Conservation (phyloP, 2,888 invertebrate species). For the Cheilosia pagana region DNA sequence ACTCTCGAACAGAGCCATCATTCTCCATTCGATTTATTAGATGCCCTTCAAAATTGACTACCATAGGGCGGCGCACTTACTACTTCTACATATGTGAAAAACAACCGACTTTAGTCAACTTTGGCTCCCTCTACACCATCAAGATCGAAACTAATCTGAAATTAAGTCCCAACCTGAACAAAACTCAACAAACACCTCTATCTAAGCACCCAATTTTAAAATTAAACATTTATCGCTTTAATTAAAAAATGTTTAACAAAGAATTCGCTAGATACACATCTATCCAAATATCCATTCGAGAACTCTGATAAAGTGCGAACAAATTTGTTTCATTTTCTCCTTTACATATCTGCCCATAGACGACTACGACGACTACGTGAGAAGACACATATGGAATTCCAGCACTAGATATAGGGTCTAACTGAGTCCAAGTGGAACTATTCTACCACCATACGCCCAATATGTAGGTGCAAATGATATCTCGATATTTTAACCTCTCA, state of each 20-base stretch:
- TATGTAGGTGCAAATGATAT: constrained; percentile 7
- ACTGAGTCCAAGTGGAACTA: not conserved
- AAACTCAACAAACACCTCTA: too few relatives aligned
- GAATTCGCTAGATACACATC: not conserved
- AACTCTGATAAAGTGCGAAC: not conserved
- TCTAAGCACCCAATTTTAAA: constrained; percentile 12
- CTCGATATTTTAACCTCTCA: not conserved
- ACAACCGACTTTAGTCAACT: too few relatives aligned
- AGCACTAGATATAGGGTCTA: not conserved
- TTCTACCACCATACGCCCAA: not conserved
- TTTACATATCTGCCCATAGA: not conserved
- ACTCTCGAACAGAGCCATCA: too few relatives aligned
- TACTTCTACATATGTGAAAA: too few relatives aligned
- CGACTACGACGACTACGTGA: not conserved
- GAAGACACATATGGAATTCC: constrained; percentile 5
- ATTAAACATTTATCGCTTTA: constrained; percentile 45
- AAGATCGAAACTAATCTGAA: too few relatives aligned
- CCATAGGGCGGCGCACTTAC: too few relatives aligned
- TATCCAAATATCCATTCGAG: not conserved
- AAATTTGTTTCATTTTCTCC: not conserved
- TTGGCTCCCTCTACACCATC: too few relatives aligned
- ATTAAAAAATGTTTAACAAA: constrained; percentile 36
- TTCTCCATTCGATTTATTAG: too few relatives aligned
- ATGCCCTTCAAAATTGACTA: too few relatives aligned
- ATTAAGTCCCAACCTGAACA: too few relatives aligned